Base-by-base conservation (phyloP, 37 sponge, comb jelly and placozoan genomes). In the Cladorhizidae sp. region DNA sequence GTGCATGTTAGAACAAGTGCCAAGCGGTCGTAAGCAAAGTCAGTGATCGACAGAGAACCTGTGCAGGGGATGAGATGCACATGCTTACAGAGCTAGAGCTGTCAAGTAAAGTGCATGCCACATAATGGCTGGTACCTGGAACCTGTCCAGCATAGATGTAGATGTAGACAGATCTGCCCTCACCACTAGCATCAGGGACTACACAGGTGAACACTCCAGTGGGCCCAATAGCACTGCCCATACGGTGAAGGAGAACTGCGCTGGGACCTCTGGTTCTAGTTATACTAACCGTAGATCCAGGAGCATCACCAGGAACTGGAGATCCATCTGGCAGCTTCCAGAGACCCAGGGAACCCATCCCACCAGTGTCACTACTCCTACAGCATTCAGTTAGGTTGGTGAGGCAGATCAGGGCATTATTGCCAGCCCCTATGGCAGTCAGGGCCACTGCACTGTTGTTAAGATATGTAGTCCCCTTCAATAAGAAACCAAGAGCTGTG, bases 141-240 rank as follows among this genome's bases (percentile, higher is more conserved):
- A 5, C 36, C 40, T 3, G 28, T 67, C 69, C 69, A 67, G 29
- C 39, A 61, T 61, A 12, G 62, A 61, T 61, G 62, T 15, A 6
- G 49, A 45, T 9, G 52, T 52, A 54, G 18, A 74, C 32, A 29
- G 29, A 28, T 42, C 32, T 28, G 8, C 11, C n/a, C 26, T 9
- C 62, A 35, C 76, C 79, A 41, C 32, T 28, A 25, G 35, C 67
- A 67, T 41, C 50, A 45, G 50, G 67, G 26, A 78, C 36, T 11
- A 50, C 79, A 78, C 79, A 78, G 50, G 45, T 62, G 39, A 37
- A 78, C 33, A 78, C 36, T 49, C 79, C 79, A 58, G 77, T 61
- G 38, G 63, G 37, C 17, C 12, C 61, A 3, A 59, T 17, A 7
- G 68, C 68, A 67, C 15, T 67, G 68, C 15, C 31, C 68, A 35